Evolutionary conservation across 1,140 invertebrate species (phyloP), one percentile per base, ranked within the genome.

Genomic region (Lanistes nyassanus): DNA sequence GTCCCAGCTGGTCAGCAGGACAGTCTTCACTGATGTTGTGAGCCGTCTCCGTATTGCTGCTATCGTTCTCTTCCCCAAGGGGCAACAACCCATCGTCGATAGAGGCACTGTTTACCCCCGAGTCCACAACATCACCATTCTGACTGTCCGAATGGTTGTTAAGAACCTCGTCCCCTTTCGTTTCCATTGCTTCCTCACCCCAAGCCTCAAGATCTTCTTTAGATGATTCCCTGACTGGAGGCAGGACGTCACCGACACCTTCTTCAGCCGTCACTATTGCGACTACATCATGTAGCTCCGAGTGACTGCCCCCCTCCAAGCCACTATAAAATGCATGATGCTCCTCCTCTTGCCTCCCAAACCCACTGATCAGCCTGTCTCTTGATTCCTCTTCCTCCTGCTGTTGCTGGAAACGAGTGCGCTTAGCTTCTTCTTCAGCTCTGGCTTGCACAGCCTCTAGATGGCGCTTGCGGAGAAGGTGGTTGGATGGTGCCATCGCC

Each of bases 401-500:
- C 51, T 56, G 68, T 16, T 47, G 42, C 42, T 47, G 42, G 9
- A 13, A 16, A 9, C 42, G 42, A 47, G 42, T 47, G 16, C 47
- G 53, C 5, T 51, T 51, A 21, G 68, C 68, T 34, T 70, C 68
- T 29, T 70, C 68, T 70, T 70, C 68, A 21, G 68, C 68, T 36
- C 56, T 51, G 29, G 68, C 68, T 23, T 70, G 47, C 68, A 70
- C 9, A 23, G 68, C 68, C 29, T 70, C 68, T 9, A 51, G 68
- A 31, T 70, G 68, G 36, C 68, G 68, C 68, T 70, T 70, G 7
- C 68, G 51, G 13, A 70, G 68, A 0, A 70, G 26, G 64, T 79
- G 73, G 68, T 88, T 88, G 9, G 81, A 85, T 3, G 87, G 87
- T 34, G 86, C 83, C 26, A 80, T 76, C 6, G 83, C 76, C 16